Base-by-base conservation (phyloP, 1,140 invertebrate genomes). In the Nautilus pompilius region DNA sequence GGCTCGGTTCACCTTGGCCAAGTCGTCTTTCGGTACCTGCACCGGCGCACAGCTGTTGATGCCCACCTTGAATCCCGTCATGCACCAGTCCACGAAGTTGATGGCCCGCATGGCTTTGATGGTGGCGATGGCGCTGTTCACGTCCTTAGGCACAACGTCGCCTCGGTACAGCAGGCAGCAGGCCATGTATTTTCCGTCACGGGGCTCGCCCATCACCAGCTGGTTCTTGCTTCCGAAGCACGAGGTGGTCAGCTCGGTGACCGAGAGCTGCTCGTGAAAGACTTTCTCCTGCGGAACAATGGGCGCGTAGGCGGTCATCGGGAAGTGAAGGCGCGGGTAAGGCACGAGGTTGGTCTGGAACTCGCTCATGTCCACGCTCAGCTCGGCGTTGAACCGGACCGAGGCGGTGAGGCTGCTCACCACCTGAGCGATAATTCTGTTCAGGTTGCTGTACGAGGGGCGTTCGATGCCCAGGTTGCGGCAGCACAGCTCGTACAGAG, bases 1-100 rank as follows among this genome's bases (percentile, higher is more conserved):
- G 85, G 89, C 73, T 87, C 90, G 57, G 13, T 57, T 77, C 3
- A 85, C 82, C 70, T 82, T 84, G 28, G 86, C 85, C 58, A 87
- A 69, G 87, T 88, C 84, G 87, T 88, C 48, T 87, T 89, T 90
- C 32, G 91, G 90, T 59, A 93, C 90, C 28, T 90, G 90, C 65
- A 90, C 91, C 24, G 74, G 71, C 10, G 72, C 70, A 48, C 73
- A 74, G 62, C 74, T 73, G 62, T 75, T 75, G 24, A 75, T 69
- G 8, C 69, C 69, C 20, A 78, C 77, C 65, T 78, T 75, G 59
- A 76, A 78, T 3, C 91, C 91, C 72, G 92, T 93, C 49, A 91
- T 92, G 82, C 91, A 93, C 92, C 92, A 93, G 84, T 93, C 91
- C 28, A 93, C 92, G 81, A 94, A 94, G 83, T 92, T 90, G 73